Conservation (phyloP, 2,113 vertebrate genomes). For the Sorex araneus region DNA sequence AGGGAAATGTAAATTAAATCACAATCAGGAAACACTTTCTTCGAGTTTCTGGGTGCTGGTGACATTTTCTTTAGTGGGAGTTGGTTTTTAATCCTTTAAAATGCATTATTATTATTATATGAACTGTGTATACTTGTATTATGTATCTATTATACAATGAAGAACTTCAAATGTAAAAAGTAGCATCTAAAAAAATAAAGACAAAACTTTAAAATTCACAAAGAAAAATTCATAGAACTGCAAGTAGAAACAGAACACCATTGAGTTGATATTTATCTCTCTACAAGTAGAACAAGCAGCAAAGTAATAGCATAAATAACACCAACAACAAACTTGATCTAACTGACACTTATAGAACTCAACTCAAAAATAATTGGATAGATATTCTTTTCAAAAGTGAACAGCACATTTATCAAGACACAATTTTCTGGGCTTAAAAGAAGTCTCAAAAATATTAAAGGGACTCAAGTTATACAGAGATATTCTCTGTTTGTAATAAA, state of each 20-base stretch:
- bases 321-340: constrained; percentile 1
- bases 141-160: too few relatives aligned
- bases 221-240: constrained; percentile 9
- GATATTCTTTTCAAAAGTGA: constrained; percentile 27
- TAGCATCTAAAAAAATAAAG: background rate
- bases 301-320: constrained; percentile 39
- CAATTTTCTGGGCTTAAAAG: constrained; percentile 30
- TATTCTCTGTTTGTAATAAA: constrained; percentile 21
- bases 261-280: background rate
- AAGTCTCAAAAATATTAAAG: constrained; percentile 41
- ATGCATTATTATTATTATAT: too few relatives aligned
- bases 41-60: too few relatives aligned
- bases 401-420: constrained; percentile 28
- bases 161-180: too few relatives aligned
- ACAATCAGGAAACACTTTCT: too few relatives aligned
- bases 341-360: constrained; percentile 42
- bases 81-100: too few relatives aligned
- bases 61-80: too few relatives aligned
- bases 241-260: constrained; percentile 48
- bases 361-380: background rate
- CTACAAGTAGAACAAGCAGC: constrained; percentile 6
- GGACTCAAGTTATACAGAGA: constrained; percentile 6
- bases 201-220: constrained; percentile 36
- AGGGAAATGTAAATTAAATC: too few relatives aligned
- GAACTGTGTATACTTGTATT: too few relatives aligned